These are phyloP conservation scores for Hymenopus coronatus DNA, from an alignment of 2,888 invertebrate genomes.

Conservation along the genomic window DNA sequence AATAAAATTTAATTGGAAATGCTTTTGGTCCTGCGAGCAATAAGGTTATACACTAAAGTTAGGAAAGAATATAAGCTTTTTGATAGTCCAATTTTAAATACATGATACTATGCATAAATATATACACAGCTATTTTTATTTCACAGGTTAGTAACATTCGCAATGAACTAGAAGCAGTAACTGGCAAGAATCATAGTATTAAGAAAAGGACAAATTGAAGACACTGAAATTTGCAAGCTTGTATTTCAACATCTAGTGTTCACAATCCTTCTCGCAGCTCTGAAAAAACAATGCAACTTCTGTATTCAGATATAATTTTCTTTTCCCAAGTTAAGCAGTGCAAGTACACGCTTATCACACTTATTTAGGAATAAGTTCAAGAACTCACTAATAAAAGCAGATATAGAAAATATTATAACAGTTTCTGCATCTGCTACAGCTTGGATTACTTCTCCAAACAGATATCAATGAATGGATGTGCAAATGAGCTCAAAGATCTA, in stretches of 20 bases:
- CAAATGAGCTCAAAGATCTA: no score
- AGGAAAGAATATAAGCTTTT: not conserved
- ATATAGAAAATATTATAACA: no score
- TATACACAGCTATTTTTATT: not conserved
- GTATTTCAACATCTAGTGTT: not conserved
- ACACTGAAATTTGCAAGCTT: not conserved
- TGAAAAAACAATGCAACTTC: not conserved
- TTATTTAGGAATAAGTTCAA: not conserved
- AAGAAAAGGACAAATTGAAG: not conserved
- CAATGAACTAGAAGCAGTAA: not conserved
- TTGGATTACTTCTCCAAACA: no score
- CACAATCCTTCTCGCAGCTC: not conserved
- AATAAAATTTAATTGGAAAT: not conserved
- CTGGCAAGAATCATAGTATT: not conserved
- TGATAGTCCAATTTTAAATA: not conserved
- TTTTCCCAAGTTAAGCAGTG: not conserved
- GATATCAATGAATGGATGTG: no score
- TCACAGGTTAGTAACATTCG: not conserved
- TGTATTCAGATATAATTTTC: not conserved
- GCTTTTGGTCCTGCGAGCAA: not conserved
- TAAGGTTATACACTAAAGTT: not conserved
- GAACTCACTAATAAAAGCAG: not conserved
- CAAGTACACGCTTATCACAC: no score
- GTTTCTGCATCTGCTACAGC: no score
- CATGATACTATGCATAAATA: not conserved